Evolutionary conservation across 2,888 invertebrate species (phyloP), one percentile per base, ranked within the genome.

Genomic region (Trisateles emortualis): DNA sequence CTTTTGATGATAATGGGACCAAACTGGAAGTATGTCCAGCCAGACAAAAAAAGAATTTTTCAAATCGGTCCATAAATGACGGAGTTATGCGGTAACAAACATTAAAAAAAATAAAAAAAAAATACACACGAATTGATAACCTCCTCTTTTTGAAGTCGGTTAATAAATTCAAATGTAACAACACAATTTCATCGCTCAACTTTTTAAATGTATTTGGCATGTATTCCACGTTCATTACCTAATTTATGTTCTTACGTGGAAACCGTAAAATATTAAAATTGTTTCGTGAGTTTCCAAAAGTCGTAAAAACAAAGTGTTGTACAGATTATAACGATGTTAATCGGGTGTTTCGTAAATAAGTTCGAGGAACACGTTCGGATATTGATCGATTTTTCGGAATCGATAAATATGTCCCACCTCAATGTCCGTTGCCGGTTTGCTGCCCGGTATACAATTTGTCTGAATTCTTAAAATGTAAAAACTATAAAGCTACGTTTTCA

Each of bases 141-240:
- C n/a, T n/a, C n/a, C n/a, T n/a, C n/a, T n/a, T n/a, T n/a, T n/a
- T n/a, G n/a, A n/a, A n/a, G n/a, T n/a, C n/a, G n/a, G n/a, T n/a
- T n/a, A n/a, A n/a, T n/a, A n/a, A n/a, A n/a, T n/a, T n/a, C n/a
- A n/a, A n/a, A n/a, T n/a, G n/a, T n/a, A n/a, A n/a, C n/a, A n/a
- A n/a, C n/a, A n/a, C n/a, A 68, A 59, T 67, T 64, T 66, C 56
- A 58, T 66, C 57, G 51, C 45, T 51, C 41, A 45, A 48, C 35
- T 50, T 51, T 55, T 53, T 53, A 68, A 73, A 74, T 74, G 71
- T 61, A 69, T 59, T 68, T 72, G 57, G 48, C 57, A 45, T 61
- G 61, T 67, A 64, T 68, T 54, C 53, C 56, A 58, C 52, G 41
- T 45, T 47, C 56, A 65, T 63, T 63, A 66, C 51, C 11, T 40